Conservation (phyloP, 2,113 vertebrate genomes). For the Trachemys scripta region DNA sequence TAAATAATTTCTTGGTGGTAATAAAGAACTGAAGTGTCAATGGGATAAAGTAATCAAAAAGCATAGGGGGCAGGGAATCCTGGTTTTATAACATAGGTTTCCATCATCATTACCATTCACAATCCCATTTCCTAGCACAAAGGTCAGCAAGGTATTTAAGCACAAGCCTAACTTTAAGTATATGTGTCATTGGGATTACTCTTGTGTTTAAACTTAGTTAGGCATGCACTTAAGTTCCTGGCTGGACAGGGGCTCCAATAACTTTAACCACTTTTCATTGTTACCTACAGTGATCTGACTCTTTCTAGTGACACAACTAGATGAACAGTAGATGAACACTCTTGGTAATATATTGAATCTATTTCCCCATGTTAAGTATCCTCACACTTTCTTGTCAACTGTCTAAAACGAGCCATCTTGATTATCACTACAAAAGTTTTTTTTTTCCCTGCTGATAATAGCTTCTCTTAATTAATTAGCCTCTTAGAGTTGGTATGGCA, state of each 20-base stretch:
- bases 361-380: no score
- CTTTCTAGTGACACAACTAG: not conserved
- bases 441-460: no score
- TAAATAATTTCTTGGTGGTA: not conserved
- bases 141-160: not conserved
- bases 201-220: not conserved
- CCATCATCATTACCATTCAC: not conserved
- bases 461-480: no score
- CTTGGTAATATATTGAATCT: no score
- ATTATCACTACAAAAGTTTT: no score
- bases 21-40: not conserved
- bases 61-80: not conserved
- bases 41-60: not conserved
- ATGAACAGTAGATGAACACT: no score
- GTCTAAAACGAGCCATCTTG: no score
- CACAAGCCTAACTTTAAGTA: not conserved
- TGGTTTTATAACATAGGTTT: not conserved
- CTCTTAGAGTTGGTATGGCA: no score
- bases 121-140: not conserved
- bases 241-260: not conserved
- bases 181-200: not conserved
- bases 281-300: not conserved
- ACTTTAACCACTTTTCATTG: not conserved
- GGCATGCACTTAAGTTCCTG: accelerated
- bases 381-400: no score